phyloP scores from a whole-genome alignment of 2,888 invertebrate species.

The Ennomos quercinarius region DNA sequence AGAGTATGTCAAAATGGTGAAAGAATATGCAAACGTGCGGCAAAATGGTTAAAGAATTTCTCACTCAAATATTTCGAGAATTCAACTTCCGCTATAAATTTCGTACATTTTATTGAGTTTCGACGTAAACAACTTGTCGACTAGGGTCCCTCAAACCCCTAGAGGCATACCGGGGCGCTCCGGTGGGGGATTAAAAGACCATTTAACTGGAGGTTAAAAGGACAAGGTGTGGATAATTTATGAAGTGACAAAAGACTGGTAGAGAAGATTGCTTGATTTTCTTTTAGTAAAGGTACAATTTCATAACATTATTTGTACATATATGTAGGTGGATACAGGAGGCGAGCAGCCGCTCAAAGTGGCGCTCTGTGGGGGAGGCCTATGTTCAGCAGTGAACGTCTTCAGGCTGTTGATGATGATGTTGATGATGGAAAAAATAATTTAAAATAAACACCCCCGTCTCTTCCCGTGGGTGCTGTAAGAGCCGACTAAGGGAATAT shows the following conservation, averaged over 20 bases:
- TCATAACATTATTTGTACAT: no score
- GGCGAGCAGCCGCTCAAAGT: no score
- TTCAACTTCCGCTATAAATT: slow-evolving; percentile 29
- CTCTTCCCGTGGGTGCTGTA: no score
- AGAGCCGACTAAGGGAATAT: no score
- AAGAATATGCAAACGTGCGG: not conserved
- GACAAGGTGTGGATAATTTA: slow-evolving; percentile 18
- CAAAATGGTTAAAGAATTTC: slow-evolving; percentile 20
- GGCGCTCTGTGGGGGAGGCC: no score
- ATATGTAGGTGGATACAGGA: no score
- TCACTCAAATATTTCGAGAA: slow-evolving; percentile 22
- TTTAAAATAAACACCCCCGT: no score
- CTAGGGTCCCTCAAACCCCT: slow-evolving; percentile 5
- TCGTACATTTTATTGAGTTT: slow-evolving; percentile 25
- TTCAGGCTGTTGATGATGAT: no score
- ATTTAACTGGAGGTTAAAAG: slow-evolving; percentile 18
- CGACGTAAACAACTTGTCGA: slow-evolving; percentile 26
- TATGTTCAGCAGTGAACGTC: no score
- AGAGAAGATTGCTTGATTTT: no score
- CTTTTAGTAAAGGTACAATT: no score
- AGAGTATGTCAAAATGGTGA: not conserved
- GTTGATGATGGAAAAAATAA: no score
- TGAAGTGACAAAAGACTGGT: slow-evolving; percentile 8
- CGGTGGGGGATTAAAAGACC: slow-evolving; percentile 4
- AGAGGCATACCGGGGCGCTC: not conserved